phyloP scores from a whole-genome alignment of 2,113 vertebrate genomes.

The Bos indicus region DNA sequence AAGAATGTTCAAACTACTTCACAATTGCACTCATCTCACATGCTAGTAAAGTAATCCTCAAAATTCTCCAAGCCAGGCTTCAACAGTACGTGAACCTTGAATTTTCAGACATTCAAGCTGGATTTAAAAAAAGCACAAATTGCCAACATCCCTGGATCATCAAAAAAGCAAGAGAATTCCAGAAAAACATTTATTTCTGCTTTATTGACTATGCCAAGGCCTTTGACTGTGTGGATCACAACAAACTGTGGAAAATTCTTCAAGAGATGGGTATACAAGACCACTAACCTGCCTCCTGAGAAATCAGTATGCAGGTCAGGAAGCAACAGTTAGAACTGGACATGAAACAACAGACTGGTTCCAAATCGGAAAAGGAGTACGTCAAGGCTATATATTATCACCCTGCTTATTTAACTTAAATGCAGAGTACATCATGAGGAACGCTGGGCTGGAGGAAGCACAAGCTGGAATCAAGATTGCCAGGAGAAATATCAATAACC shows the following conservation, averaged over 20 bases:
- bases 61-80: neutral
- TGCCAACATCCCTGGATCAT: neutral
- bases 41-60: neutral
- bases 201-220: neutral
- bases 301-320: neutral
- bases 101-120: neutral
- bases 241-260: neutral
- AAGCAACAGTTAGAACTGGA: neutral
- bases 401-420: neutral
- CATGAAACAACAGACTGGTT: neutral
- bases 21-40: neutral
- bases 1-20: neutral
- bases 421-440: neutral
- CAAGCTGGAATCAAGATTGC: neutral
- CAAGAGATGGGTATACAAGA: neutral
- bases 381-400: neutral
- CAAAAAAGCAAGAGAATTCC: neutral
- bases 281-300: neutral
- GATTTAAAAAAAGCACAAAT: neutral
- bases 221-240: neutral
- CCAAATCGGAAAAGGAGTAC: neutral
- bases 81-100: fast-evolving
- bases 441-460: fast-evolving
- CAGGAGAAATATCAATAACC: neutral
- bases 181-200: neutral